Evolutionary conservation across 2,888 invertebrate species (phyloP).

Genomic region (Tolmerus cingulatus): DNA sequence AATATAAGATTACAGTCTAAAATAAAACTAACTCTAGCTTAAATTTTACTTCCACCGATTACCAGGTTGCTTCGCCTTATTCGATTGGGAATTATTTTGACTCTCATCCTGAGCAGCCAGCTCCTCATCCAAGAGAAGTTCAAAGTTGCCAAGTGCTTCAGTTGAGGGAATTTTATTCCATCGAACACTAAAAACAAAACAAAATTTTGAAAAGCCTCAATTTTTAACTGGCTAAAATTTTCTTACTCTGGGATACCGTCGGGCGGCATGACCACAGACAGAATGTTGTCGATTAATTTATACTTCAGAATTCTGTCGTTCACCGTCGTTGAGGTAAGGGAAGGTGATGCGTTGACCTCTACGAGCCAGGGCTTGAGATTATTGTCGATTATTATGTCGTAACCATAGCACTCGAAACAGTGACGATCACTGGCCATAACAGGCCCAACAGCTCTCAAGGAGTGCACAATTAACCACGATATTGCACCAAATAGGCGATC

Average conservation of each 20-base stretch:
- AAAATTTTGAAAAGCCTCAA: not conserved
- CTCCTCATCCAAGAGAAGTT: conserved; percentile 85
- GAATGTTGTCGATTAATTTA: conserved; percentile 90
- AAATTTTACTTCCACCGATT: conserved; percentile 49
- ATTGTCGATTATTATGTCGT: conserved; percentile 95
- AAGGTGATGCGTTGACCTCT: conserved; percentile 94
- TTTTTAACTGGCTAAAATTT: not conserved
- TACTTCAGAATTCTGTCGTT: conserved; percentile 94
- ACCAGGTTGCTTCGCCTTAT: conserved; percentile 19
- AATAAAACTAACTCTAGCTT: not conserved
- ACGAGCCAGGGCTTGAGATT: conserved; percentile 93
- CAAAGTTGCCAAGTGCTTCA: conserved; percentile 84
- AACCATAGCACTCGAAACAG: conserved; percentile 85
- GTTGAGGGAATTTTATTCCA: conserved; percentile 83
- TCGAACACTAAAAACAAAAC: conserved; percentile 68
- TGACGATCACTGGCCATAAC: conserved; percentile 91
- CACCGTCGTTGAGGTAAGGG: conserved; percentile 91
- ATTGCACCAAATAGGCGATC: conserved; percentile 89
- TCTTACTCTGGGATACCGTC: conserved; percentile 84
- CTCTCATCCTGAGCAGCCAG: conserved; percentile 72
- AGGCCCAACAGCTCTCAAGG: conserved; percentile 89
- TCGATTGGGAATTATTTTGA: conserved; percentile 47
- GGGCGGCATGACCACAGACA: conserved; percentile 88
- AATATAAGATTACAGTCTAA: not conserved
- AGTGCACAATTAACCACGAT: conserved; percentile 90